Base-by-base conservation (phyloP, 2,888 invertebrate genomes). In the Nymphalis c-album region DNA sequence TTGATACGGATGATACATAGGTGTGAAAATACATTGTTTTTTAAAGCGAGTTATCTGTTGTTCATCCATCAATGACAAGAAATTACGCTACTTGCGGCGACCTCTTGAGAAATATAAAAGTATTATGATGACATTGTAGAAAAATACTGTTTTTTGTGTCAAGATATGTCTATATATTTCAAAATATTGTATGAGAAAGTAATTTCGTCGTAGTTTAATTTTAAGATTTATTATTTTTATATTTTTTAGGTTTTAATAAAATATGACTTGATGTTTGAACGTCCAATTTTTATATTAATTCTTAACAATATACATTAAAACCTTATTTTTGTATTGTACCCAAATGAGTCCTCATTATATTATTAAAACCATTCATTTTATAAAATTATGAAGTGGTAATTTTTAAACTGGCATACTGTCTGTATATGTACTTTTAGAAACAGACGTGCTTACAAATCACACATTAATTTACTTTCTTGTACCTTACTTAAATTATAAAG, bases 31-130 rank as follows among this genome's bases (percentile, higher is more conserved):
- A 70, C 61, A 57, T 51, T 64, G 63, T 50, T 55, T 60, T 55
- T 46, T 26, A 18, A 22, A 47, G 48, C 57, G 55, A 62, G 58
- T 67, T 50, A 58, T 60, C 67, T 69, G 55, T 60, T 77, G 76
- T 76, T 74, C 81, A 85, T 85, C 83, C 80, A 85, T 85, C 85
- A 85, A 81, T 81, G 83, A 83, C 83, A 83, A 71, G 74, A 77
- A 81, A 81, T 80, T 79, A 79, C 75, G 73, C 70, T 74, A 71
- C 69, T 75, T 71, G 72, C 73, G 72, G 13, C 69, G 75, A 74
- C 73, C 73, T 66, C 67, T 35, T 48, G 55, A 60, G 64, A 70
- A 66, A 69, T 60, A 50, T 64, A 50, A 69, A 58, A 69, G 66
- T 61, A 60, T 46, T 45, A 48, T 45, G 63, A 40, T 47, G 45